Evolutionary conservation across 1,140 invertebrate genomes (phyloP), one percentile per base, ranked within the genome.

Genomic region (Diabrotica virgifera): DNA sequence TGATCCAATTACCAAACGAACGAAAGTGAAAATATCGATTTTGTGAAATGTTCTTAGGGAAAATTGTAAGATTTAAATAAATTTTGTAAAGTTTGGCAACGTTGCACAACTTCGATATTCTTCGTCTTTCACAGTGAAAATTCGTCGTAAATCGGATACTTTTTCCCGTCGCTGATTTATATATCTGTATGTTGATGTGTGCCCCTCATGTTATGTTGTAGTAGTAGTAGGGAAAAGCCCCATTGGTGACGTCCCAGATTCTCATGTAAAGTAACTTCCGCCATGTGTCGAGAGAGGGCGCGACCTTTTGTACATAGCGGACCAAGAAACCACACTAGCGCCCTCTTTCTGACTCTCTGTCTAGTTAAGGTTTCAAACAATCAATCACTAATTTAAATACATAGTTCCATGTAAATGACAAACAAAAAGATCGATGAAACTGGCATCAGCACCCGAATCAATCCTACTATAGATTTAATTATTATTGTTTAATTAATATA

Each of bases 311-410:
- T 78, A 78, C 57, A 78, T 78, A 78, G 77, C 64, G 75, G 77
- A 78, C 76, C 77, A 77, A 78, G 2, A 46, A 46, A 46, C n/a
- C n/a, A 12, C 70, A 54, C 36, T 36, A 71, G 71, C 68, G 69
- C 66, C 63, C 46, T 35, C 71, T 62, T 58, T 65, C 68, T 64
- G 63, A 70, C 52, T 52, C 62, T 54, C 54, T 56, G 64, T 76
- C 67, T 76, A 73, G 70, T 70, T 75, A 73, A 74, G 70, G 59
- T 70, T 74, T 67, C 66, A 76, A 78, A 76, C 77, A 78, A 78
- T 78, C 77, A 78, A 78, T 78, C 77, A 77, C 68, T 77, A 78
- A 76, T 77, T 77, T 77, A 74, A 76, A 71, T n/a, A 24, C 24
- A 24, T 68, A 75, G 70, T 73, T 72, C 65, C 53, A 68, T 68